Evolutionary conservation across 30 jellyfish, hydroid and myxozoan genomes (phyloP).

Genomic region (Hydractinia symbiolongicarpus): DNA sequence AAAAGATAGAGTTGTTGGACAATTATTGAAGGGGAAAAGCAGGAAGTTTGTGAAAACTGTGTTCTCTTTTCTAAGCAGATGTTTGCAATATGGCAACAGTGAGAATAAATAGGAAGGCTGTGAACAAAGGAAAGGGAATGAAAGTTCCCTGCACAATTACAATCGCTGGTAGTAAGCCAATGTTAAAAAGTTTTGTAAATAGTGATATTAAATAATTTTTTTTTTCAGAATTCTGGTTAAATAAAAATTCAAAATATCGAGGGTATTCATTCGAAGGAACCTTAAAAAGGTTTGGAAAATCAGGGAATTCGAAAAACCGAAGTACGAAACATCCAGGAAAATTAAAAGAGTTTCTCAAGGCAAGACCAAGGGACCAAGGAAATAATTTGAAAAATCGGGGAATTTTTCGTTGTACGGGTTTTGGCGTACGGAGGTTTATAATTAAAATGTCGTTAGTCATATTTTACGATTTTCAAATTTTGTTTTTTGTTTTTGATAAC

Average conservation of each 20-base stretch:
- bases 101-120: slow-evolving; percentile 1
- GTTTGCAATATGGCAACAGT: background rate
- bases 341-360: too few species aligned
- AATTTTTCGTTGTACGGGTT: too few species aligned
- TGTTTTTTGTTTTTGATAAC: too few species aligned
- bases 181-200: background rate
- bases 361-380: too few species aligned
- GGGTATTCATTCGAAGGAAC: slow-evolving; percentile 10
- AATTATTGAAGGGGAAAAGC: too few species aligned
- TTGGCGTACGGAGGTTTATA: too few species aligned
- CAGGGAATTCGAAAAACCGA: slow-evolving; percentile 5
- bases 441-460: too few species aligned
- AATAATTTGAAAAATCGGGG: too few species aligned
- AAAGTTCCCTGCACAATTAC: background rate
- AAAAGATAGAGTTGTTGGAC: too few species aligned
- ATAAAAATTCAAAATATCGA: background rate
- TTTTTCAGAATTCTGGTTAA: background rate
- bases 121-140: slow-evolving; percentile 9
- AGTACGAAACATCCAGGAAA: background rate
- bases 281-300: background rate
- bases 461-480: too few species aligned
- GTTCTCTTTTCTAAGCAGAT: slow-evolving; percentile 1
- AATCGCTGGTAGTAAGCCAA: background rate
- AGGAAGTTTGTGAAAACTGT: background rate
- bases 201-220: background rate